Evolutionary conservation across 1,140 invertebrate species (phyloP), one percentile per base, ranked within the genome.

Genomic region (Coelopa frigida): DNA sequence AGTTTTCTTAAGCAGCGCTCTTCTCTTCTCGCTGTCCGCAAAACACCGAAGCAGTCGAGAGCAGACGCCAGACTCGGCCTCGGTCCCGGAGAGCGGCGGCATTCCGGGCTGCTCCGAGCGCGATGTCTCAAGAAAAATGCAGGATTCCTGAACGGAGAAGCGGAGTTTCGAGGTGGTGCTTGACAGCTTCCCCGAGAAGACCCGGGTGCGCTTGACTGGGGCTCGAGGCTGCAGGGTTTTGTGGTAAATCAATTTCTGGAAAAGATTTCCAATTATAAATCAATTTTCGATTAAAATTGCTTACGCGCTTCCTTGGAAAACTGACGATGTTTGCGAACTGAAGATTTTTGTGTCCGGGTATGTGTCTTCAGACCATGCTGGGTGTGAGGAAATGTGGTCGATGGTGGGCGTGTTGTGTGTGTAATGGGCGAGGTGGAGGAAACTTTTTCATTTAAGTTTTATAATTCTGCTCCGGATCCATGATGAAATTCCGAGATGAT

Each of bases 231-330:
- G 24, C 27, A 23, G 29, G 42, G 27, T 56, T 52, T 53, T 61
- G 61, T 56, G 61, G 61, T 58, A 61, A 65, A 65, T 64, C 61
- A 65, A 65, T 65, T 65, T 61, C 59, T 65, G 52, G 55, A 59
- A 64, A 48, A 44, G 56, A 65, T 65, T 65, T 64, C 41, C 61
- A 65, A 65, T 65, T 65, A 65, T 65, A 65, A 65, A 65, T 65
- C 61, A 64, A 65, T 64, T 65, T 65, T 65, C 61, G 59, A 65
- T 64, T 65, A 64, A 65, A 61, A 65, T 65, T 49, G 33, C 47
- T 49, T 49, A 38, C 42, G 35, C 42, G 32, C 35, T 44, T 44
- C 40, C 27, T 42, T 18, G 32, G 40, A n/a, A n/a, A n/a, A n/a
- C n/a, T n/a, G n/a, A n/a, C n/a, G n/a, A n/a, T n/a, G n/a, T n/a